Base-by-base conservation (phyloP, 2,888 invertebrate genomes). In the Rosalia funebris region DNA sequence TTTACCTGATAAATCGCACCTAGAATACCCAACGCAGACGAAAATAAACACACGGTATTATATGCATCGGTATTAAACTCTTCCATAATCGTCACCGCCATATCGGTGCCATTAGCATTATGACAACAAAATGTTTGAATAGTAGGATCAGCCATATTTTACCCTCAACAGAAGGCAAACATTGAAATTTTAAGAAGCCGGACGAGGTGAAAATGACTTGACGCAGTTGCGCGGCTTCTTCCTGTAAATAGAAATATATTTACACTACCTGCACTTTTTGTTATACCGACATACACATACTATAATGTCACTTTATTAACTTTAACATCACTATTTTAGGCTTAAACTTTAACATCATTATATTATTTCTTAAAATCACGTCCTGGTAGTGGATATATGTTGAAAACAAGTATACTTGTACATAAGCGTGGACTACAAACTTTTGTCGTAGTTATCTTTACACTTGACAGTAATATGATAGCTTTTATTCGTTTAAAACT, bases 71-170 rank as follows among this genome's bases (percentile, higher is more conserved):
- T 88, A 77, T 92, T 88, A 75, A 92, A 91, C 80, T 90, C 89
- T 65, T 85, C 82, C 86, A 91, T 89, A 60, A 90, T 85, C 73
- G 83, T 83, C 5, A 89, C 82, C 16, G 89, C 87, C 75, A 88
- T 84, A 73, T 89, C 88, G 62, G 87, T 85, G 59, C 84, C 84
- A 73, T 87, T 87, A 11, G 85, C 86, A 52, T 86, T 85, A 70
- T 88, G 88, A 75, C 90, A 89, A 76, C 93, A 93, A 79, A 92
- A 91, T 10, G 91, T 92, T 84, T 93, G 92, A 73, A 92, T 90
- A 36, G 92, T 91, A 53, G 93, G 92, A 81, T 92, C 92, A 31
- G 92, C 91, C 92, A 91, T 91, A 50, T 4, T 56, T 44, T 20
- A 25, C 34, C 2, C 11, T 5, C 2, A 34, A 34, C 25, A 12